Base-by-base conservation (phyloP, 2,113 vertebrate species). In the Seriola quinqueradiata region DNA sequence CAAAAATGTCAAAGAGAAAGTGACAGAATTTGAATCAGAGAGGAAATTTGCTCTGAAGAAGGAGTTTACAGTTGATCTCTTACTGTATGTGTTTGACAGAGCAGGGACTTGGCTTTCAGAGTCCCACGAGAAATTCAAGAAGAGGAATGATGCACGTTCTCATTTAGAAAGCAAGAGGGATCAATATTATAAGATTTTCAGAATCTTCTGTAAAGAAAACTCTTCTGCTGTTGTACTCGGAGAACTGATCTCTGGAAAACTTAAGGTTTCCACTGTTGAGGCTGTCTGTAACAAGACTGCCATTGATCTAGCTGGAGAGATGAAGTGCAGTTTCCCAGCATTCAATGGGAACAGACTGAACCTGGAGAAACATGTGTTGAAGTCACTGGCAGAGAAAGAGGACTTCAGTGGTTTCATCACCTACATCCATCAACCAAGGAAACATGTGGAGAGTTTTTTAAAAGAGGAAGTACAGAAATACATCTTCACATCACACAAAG, bases 281-380 rank as follows among this genome's bases (percentile, higher is more conserved):
- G 91, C 91, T 0, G 78, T 90, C 7, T 92, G 25, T 17, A 61
- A 91, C n/a, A 85, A 75, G 81, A 91, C 93, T 4, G 87, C 84
- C 8, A 89, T 82, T 77, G 70, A 12, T 67, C 81, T 96, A 0
- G 87, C 93, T 34, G 74, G 25, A 5, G 87, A 93, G 4, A 94
- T 96, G 84, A 63, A 2, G 76, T 1, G 21, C 40, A 92, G 42
- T 42, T n/a, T 68, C 46, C 61, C 88, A 9, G 91, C 90, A 17
- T 96, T 97, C 84, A 68, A 0, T 12, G 93, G 89, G 64, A 96
- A 89, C 67, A 91, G 95, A 28, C 44, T 83, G 55, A 92, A 90
- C 32, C 83, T 97, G 59, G 96, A 97, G 64, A 90, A 92, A 48
- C 90, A 92, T 77, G 85, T 96, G 42, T 87, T 97, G 65, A 93